Conservation (phyloP, 2,888 invertebrate genomes). For the Bembecia ichneumoniformis region DNA sequence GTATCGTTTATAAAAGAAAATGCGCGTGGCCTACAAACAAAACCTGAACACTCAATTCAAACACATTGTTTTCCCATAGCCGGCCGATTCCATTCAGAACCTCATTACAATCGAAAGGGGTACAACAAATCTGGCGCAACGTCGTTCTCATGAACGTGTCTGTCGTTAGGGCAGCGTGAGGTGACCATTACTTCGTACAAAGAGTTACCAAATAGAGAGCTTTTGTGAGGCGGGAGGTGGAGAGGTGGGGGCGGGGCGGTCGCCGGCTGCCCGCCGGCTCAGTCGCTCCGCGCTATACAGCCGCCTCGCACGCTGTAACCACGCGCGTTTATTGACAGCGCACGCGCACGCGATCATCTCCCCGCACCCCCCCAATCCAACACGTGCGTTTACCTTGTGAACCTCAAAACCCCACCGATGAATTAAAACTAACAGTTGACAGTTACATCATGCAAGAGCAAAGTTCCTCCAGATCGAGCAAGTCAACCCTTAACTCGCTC, state of each 20-base stretch:
- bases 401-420: constrained; percentile 23
- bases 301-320: constrained; percentile 57
- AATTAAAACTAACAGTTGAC: constrained; percentile 4
- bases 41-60: constrained; percentile 33
- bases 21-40: constrained; percentile 59
- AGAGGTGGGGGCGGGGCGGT: constrained; percentile 63
- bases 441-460: constrained; percentile 62
- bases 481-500: constrained; percentile 61
- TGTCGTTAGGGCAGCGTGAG: constrained; percentile 71
- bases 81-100: constrained; percentile 63
- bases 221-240: constrained; percentile 66
- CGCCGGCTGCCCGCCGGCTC: constrained; percentile 61
- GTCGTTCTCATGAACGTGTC: constrained; percentile 69
- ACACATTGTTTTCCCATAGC: constrained; percentile 67
- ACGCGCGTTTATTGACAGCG: constrained; percentile 37
- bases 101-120: constrained; percentile 67
- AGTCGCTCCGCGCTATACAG: constrained; percentile 65
- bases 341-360: constrained; percentile 56
- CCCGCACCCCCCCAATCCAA: constrained; percentile 30
- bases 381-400: constrained; percentile 18
- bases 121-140: constrained; percentile 67
- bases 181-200: constrained; percentile 71
- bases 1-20: constrained; percentile 9
- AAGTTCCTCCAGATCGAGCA: constrained; percentile 59
- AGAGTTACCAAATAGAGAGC: constrained; percentile 73